Base-by-base conservation (phyloP, 2,888 invertebrate species). In the Parapristionchus giblindavisi region DNA sequence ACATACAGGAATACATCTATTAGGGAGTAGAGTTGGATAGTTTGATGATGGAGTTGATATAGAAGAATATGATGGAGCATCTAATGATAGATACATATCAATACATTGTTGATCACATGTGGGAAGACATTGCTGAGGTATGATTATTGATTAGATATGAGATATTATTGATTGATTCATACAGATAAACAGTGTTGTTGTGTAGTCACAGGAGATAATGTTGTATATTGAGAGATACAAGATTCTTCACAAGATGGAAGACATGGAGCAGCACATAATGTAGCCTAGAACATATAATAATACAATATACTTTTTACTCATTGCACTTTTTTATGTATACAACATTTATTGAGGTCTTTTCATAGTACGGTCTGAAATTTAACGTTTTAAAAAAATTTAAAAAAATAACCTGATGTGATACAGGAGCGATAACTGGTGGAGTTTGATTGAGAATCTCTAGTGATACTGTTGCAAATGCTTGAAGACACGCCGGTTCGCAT, bases 61-160 rank as follows among this genome's bases (percentile, higher is more conserved):
- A 21, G 61, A 6, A 1, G 61, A 14, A n/a, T n/a, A n/a, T n/a
- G 63, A 14, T 8, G 70, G 56, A 0, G 54, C 48, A 32, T 54
- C 56, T 29, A 56, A 24, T 14, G 34, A 38, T 27, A 68, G 24
- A n/a, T 71, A 56, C 48, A 56, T 40, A 27, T 54, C 54, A 29
- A 71, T 34, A 40, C 70, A 71, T 29, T 38, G 38, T 3, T 54
- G 70, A 32, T 71, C 70, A 40, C 70, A 71, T 21, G 70, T 8
- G 5, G 70, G 70, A 29, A 38, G 27, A 29, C 70, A 71, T 71
- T 71, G 70, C 70, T 71, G 70, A 40, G 34, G 11, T 14, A 70
- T 1, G 21, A 52, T 21, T 8, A 36, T 52, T 6, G 8, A n/a
- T n/a, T n/a, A n/a, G n/a, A n/a, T n/a, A n/a, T n/a, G n/a, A n/a